A percentile compares a stretch with the other conserved stretches of the same genome.
phyloP scores from a whole-genome alignment of 2,113 vertebrate genomes.

The Rhynchomys soricoides region DNA sequence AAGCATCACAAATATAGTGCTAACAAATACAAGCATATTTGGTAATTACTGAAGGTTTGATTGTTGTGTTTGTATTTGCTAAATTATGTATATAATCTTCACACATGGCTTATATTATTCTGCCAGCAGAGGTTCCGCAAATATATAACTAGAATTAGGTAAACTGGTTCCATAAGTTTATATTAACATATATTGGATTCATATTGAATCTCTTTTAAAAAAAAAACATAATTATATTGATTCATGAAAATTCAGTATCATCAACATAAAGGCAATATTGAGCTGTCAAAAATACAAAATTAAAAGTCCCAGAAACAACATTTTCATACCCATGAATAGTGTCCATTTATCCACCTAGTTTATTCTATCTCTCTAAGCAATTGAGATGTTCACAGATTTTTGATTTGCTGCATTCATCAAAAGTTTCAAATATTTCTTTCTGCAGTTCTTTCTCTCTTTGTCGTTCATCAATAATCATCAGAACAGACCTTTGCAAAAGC shows the following conservation, averaged over 20 bases:
- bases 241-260: background rate
- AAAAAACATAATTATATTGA: background rate
- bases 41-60: background rate
- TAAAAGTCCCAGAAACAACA: background rate
- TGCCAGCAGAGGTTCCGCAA: background rate
- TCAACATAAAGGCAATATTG: background rate
- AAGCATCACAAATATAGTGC: background rate
- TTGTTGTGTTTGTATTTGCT: background rate
- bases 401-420: background rate
- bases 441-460: background rate
- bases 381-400: background rate
- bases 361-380: background rate
- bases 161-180: background rate
- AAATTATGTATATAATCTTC: background rate
- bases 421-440: background rate
- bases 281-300: background rate
- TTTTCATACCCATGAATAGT: background rate
- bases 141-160: background rate
- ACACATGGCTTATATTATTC: background rate
- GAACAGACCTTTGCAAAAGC: too few species aligned
- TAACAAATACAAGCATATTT: background rate
- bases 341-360: background rate
- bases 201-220: background rate
- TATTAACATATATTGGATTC: background rate
- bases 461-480: background rate